These are phyloP conservation scores for Porites lutea DNA, from an alignment of 64 coral and sea anemone species.

Conservation along the genomic window DNA sequence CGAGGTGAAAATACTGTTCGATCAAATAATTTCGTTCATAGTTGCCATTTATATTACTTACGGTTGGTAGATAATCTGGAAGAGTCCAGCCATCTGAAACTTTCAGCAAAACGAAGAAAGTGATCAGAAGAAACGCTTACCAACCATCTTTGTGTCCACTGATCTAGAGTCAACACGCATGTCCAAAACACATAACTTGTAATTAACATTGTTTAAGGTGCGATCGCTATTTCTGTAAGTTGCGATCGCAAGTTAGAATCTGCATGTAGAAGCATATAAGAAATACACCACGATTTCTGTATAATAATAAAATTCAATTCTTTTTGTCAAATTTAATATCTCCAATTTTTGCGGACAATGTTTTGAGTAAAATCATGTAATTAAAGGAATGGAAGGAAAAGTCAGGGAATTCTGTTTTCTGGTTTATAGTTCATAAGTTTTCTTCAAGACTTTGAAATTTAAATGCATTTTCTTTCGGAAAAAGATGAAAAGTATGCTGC, in stretches of 20 bases:
- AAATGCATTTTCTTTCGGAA: too few species aligned
- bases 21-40: constrained; percentile 10
- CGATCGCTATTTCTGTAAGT: background rate
- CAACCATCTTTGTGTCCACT: constrained; percentile 1
- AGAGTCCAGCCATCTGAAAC: background rate
- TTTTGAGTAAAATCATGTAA: too few species aligned
- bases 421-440: too few species aligned
- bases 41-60: background rate
- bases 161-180: constrained; percentile 11
- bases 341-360: too few species aligned
- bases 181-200: constrained; percentile 11
- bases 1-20: constrained; percentile 29
- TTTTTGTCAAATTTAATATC: too few species aligned
- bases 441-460: too few species aligned
- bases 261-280: too few species aligned
- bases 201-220: background rate
- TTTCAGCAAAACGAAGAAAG: constrained; percentile 17
- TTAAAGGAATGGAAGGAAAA: too few species aligned
- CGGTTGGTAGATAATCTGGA: constrained; percentile 7
- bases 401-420: too few species aligned
- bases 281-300: too few species aligned
- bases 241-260: constrained; percentile 14
- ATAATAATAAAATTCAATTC: too few species aligned
- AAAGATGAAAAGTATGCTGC: too few species aligned
- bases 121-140: background rate